phyloP scores from a whole-genome alignment of 2,113 vertebrate species.

The Lagopus leucura region DNA sequence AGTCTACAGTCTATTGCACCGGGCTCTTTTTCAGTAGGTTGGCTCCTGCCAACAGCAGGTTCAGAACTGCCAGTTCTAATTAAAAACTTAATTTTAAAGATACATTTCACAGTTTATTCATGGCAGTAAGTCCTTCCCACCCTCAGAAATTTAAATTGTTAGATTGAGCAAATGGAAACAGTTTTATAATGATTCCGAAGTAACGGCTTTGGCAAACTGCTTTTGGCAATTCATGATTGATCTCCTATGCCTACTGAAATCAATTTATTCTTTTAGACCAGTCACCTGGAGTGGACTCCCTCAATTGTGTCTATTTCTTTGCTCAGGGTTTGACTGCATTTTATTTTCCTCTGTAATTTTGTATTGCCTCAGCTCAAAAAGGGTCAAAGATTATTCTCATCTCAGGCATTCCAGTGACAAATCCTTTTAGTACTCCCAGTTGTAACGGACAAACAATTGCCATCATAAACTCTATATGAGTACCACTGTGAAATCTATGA shows the following conservation, averaged over 20 bases:
- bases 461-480: slow-evolving; percentile 14
- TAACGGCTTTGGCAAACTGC: slow-evolving; percentile 16
- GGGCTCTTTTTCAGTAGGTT: slow-evolving; percentile 50
- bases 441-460: background rate
- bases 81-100: slow-evolving; percentile 74
- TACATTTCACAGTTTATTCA: slow-evolving; percentile 66
- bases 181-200: slow-evolving; percentile 19
- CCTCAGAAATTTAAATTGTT: slow-evolving; percentile 37
- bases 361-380: slow-evolving; percentile 16
- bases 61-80: slow-evolving; percentile 72
- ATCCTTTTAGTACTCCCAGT: slow-evolving; percentile 20
- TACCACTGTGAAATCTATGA: slow-evolving; percentile 38
- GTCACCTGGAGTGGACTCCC: background rate
- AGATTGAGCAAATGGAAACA: background rate
- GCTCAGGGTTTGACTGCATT: background rate
- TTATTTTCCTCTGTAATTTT: slow-evolving; percentile 29
- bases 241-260: background rate
- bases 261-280: background rate
- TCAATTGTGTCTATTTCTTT: background rate
- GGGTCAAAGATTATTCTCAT: background rate
- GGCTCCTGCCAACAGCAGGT: slow-evolving; percentile 59
- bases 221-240: background rate
- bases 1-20: slow-evolving; percentile 31
- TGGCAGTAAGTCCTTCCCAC: background rate
- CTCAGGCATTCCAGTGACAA: slow-evolving; percentile 35